phyloP scores from a whole-genome alignment of 2,797 vertebrate species.

The Hafferia zeledoni region DNA sequence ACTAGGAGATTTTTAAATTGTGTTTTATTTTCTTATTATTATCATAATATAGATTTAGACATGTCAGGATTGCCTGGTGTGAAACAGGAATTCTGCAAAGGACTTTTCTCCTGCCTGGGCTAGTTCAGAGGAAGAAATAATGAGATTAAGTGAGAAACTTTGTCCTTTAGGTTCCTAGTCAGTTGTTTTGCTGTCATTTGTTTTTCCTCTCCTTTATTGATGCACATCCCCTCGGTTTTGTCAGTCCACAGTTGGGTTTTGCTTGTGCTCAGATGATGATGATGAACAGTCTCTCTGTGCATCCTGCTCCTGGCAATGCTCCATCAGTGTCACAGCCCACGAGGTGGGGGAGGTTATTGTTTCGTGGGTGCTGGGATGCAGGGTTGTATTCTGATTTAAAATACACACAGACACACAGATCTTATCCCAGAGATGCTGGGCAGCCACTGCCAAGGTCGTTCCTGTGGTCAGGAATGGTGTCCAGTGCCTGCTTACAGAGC shows the following conservation, averaged over 20 bases:
- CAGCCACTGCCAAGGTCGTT: not conserved
- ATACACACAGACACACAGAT: fast-evolving
- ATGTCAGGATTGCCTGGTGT: not conserved
- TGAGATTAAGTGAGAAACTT: not conserved
- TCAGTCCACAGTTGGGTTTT: not conserved
- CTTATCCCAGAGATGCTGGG: fast-evolving
- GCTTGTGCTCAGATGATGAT: not conserved
- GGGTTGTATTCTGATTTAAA: not conserved
- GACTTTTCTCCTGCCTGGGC: not conserved
- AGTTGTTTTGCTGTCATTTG: not conserved
- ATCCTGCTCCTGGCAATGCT: not conserved
- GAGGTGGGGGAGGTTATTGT: not conserved
- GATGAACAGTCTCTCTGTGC: not conserved
- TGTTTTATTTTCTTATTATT: not conserved
- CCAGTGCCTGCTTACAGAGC: not conserved
- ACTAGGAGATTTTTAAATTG: not conserved
- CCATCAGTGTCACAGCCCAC: not conserved
- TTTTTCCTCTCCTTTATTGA: not conserved
- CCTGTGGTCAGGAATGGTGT: fast-evolving
- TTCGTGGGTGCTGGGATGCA: not conserved
- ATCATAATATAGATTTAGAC: too few species aligned
- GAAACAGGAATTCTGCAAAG: not conserved
- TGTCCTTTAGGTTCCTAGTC: not conserved
- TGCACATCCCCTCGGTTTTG: not conserved
- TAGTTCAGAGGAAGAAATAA: not conserved